A percentile compares a stretch with the other conserved stretches of the same genome.
These are phyloP conservation scores for Rhyacichthys aspro DNA, from an alignment of 2,797 vertebrate species.

Conservation along the genomic window DNA sequence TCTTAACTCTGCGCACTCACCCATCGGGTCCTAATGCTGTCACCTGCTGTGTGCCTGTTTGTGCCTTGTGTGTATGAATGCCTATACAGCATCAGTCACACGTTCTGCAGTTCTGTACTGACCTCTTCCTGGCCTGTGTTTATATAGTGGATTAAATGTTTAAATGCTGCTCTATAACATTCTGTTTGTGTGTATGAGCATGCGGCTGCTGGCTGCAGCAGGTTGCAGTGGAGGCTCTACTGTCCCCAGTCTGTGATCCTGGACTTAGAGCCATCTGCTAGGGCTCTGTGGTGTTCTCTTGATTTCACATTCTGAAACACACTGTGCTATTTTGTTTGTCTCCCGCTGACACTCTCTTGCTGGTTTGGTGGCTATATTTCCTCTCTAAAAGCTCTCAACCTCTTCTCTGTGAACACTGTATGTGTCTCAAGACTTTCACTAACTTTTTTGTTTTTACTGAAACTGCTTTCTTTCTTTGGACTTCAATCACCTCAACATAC, in stretches of 20 bases:
- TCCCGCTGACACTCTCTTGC: conserved; percentile 1
- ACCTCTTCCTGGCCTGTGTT: conserved; percentile 12
- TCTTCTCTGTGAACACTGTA: neutral
- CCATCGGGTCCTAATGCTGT: conserved; percentile 47
- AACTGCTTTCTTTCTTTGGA: too few relatives aligned
- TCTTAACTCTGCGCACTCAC: conserved; percentile 54
- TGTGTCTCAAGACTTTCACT: neutral
- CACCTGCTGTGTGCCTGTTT: conserved; percentile 64
- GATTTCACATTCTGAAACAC: conserved; percentile 25
- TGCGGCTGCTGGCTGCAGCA: conserved; percentile 30
- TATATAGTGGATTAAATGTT: conserved; percentile 9
- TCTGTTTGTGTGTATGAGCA: conserved; percentile 12
- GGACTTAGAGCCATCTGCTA: conserved; percentile 69
- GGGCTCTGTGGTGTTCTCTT: conserved; percentile 42
- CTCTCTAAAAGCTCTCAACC: conserved; percentile 10
- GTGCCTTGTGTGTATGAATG: neutral
- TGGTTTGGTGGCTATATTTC: neutral
- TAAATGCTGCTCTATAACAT: neutral
- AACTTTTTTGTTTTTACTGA: neutral
- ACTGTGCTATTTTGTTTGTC: conserved; percentile 3
- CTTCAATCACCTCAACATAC: too few relatives aligned
- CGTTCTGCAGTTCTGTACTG: neutral
- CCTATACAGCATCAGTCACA: neutral
- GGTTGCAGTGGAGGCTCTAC: conserved; percentile 58
- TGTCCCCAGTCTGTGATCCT: conserved; percentile 59